Evolutionary conservation across 92 coral and sea anemone genomes (phyloP).

Genomic region (Montipora capitata): DNA sequence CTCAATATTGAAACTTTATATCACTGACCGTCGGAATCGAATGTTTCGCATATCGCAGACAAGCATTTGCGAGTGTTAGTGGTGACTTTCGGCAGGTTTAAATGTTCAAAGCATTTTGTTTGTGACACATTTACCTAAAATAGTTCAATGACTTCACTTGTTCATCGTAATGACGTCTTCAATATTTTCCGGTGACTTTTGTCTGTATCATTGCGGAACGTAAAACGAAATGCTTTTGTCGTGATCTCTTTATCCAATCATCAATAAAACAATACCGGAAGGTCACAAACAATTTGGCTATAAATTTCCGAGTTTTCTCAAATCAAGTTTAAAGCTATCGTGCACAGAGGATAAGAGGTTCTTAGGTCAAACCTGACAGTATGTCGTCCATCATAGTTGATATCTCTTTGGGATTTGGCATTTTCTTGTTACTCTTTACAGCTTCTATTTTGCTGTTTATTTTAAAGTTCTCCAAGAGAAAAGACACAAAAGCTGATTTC

Average conservation of each 20-base stretch:
- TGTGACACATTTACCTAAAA: no score
- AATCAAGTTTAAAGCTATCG: no score
- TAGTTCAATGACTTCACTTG: not conserved
- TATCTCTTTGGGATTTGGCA: not conserved
- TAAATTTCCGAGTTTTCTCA: no score
- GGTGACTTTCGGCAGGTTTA: no score
- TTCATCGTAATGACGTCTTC: not conserved
- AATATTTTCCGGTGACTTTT: not conserved
- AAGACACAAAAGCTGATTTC: not conserved
- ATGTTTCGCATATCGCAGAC: no score
- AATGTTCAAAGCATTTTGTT: no score
- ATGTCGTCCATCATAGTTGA: not conserved
- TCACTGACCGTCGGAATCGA: no score
- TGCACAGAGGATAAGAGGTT: not conserved
- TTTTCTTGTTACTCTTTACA: not conserved
- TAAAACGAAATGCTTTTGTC: not conserved
- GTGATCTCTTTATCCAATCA: no score
- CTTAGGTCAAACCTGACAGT: not conserved
- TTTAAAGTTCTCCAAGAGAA: not conserved
- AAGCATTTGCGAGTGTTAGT: no score
- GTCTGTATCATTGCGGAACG: not conserved
- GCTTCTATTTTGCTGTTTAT: not conserved
- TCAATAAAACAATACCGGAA: not conserved
- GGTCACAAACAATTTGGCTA: not conserved
- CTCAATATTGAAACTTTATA: no score